Evolutionary conservation across 2,888 invertebrate genomes (phyloP).

Genomic region (Icerya purchasi): DNA sequence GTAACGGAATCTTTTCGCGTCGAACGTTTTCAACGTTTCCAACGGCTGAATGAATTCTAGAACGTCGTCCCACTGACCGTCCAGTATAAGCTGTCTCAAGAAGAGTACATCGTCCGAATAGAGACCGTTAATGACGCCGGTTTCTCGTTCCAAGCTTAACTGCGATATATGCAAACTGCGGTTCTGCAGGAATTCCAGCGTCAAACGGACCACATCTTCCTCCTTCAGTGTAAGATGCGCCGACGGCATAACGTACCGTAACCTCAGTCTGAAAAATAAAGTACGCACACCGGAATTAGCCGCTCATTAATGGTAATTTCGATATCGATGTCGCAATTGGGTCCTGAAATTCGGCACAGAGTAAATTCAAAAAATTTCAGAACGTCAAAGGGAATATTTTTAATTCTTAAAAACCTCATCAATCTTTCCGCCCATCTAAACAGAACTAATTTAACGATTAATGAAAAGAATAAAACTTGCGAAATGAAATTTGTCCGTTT

Average conservation of each 20-base stretch:
- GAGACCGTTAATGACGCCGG: conserved; percentile 80
- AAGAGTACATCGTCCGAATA: conserved; percentile 87
- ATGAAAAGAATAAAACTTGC: no score
- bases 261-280: conserved; percentile 21
- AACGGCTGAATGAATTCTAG: conserved; percentile 88
- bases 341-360: no score
- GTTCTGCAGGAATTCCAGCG: conserved; percentile 68
- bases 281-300: no score
- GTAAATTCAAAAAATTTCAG: no score
- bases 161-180: conserved; percentile 80
- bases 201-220: conserved; percentile 68
- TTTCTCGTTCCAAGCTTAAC: conserved; percentile 77
- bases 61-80: conserved; percentile 96
- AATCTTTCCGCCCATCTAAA: no score
- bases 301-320: no score
- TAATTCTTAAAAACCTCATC: no score
- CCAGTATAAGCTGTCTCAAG: conserved; percentile 77
- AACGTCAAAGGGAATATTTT: no score
- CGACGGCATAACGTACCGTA: conserved; percentile 46
- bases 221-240: conserved; percentile 66
- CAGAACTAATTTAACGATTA: no score
- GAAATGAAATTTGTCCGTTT: no score
- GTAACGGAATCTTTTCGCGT: conserved; percentile 60
- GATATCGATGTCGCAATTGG: no score
- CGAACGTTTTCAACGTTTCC: conserved; percentile 58